Evolutionary conservation across 1,140 invertebrate species (phyloP).

Genomic region (Calycopis cecrops): DNA sequence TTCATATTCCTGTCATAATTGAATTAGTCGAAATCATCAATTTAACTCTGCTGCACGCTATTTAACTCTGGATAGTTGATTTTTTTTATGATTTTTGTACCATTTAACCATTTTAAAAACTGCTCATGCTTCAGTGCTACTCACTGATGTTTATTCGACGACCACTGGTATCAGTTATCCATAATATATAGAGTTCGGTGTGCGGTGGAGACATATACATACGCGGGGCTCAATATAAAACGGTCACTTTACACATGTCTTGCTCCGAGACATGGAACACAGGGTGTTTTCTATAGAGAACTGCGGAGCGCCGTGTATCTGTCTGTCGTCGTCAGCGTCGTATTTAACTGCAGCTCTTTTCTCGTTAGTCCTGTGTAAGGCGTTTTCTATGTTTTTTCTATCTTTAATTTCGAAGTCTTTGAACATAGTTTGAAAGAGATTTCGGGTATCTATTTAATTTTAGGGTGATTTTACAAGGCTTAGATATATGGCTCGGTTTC

Average conservation of each 20-base stretch:
- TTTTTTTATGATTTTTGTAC: not conserved
- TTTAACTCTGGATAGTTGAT: no score
- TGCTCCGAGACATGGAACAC: slow-evolving; percentile 43
- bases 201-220: slow-evolving; percentile 10
- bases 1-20: no score
- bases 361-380: no score
- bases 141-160: not conserved
- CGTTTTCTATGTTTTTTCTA: no score
- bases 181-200: not conserved
- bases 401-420: no score
- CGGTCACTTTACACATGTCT: slow-evolving; percentile 46
- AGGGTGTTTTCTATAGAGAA: slow-evolving; percentile 37
- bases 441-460: no score
- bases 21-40: no score
- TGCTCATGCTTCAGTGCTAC: no score
- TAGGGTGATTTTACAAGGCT: no score
- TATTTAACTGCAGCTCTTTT: not conserved
- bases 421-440: no score
- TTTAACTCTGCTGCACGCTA: no score
- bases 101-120: not conserved
- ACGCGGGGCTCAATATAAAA: slow-evolving; percentile 29
- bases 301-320: slow-evolving; percentile 41
- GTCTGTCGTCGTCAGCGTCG: slow-evolving; percentile 37
- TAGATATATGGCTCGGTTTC: no score
- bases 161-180: not conserved